Percentiles rank a stretch among this genome's conserved stretches.
Evolutionary conservation across 2,797 vertebrate species (phyloP).

Genomic region (Cichlasoma orientale): DNA sequence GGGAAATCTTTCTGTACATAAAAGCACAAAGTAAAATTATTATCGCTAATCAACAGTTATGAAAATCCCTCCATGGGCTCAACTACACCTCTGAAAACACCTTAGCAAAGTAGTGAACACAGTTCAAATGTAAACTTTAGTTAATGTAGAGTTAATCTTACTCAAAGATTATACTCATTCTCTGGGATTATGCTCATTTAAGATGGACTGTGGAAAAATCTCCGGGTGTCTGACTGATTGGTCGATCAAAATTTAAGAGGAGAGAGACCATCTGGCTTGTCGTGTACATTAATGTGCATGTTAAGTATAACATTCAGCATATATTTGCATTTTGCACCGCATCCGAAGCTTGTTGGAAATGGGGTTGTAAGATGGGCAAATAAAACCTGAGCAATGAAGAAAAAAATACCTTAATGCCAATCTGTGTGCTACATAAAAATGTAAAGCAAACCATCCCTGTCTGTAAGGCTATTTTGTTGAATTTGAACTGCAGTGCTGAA

Average conservation of each 20-base stretch:
- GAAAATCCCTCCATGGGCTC: background rate
- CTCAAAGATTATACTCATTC: background rate
- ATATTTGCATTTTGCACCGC: rapidly evolving
- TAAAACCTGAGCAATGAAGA: background rate
- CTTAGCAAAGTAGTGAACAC: no score
- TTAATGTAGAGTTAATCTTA: background rate
- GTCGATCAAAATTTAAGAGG: background rate
- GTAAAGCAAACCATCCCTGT: background rate
- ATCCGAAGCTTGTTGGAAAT: background rate
- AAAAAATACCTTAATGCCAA: background rate
- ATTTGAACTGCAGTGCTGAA: background rate
- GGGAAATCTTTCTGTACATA: background rate
- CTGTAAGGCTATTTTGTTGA: background rate
- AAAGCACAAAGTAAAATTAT: background rate
- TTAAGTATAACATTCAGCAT: background rate
- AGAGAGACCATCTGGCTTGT: background rate
- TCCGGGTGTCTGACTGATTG: background rate
- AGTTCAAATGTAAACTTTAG: background rate
- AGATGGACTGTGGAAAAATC: rapidly evolving
- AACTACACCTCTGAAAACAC: background rate
- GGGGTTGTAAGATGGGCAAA: background rate
- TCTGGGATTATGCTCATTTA: background rate
- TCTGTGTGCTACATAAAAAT: background rate
- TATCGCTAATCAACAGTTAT: background rate
- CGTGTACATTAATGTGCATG: background rate